These are phyloP conservation scores for Phaethornis superciliosus DNA, from an alignment of 2,113 vertebrate species.

Conservation along the genomic window DNA sequence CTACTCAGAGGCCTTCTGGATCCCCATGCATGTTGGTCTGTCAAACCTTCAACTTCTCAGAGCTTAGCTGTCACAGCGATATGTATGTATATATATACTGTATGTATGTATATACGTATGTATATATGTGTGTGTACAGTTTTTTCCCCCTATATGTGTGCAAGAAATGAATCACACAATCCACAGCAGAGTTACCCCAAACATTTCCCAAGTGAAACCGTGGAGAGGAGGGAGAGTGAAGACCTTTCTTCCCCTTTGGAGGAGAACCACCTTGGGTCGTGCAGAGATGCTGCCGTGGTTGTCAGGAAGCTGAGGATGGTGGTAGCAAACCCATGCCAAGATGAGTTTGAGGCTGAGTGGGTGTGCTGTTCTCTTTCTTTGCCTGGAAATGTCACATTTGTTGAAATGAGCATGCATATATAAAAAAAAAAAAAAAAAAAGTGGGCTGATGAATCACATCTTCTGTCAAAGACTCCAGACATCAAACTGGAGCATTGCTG, in stretches of 20 bases:
- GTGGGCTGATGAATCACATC: constrained; percentile 20
- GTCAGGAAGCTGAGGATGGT: fast-evolving
- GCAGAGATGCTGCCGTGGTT: fast-evolving
- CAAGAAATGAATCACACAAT: not conserved
- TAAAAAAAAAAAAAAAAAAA: constrained; percentile 27
- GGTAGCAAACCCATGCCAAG: fast-evolving
- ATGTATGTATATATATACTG: fast-evolving
- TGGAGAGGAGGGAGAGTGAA: not conserved
- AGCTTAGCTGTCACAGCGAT: not conserved
- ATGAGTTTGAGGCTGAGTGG: not conserved
- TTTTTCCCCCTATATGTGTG: not conserved
- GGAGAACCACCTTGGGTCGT: not conserved
- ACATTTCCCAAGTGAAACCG: not conserved
- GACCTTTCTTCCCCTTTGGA: not conserved
- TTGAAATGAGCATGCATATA: not conserved
- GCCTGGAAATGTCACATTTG: constrained; percentile 9
- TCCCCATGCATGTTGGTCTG: fast-evolving
- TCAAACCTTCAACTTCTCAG: not conserved
- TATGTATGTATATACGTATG: too few species aligned
- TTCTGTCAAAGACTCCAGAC: constrained; percentile 38
- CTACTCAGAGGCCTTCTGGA: not conserved
- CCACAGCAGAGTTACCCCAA: not conserved
- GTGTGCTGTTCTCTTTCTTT: not conserved
- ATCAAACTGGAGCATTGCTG: not conserved
- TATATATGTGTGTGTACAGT: too few species aligned